Conservation (phyloP, 2,113 vertebrate genomes). For the Ploceus nigricollis region DNA sequence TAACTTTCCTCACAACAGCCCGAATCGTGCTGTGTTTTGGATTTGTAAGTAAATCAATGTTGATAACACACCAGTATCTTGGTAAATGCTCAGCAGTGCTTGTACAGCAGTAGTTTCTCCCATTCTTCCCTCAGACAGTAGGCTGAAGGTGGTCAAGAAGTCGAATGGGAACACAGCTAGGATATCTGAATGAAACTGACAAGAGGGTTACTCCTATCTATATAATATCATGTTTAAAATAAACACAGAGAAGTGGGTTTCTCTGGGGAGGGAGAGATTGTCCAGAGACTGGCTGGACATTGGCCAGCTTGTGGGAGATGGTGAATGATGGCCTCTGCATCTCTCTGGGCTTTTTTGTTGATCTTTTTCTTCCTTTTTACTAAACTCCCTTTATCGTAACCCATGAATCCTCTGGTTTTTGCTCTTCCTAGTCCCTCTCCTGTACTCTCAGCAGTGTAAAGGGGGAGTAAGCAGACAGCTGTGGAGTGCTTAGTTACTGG, state of each 20-base stretch:
- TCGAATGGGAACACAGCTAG: not conserved
- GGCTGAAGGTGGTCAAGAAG: not conserved
- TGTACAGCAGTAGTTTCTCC: not conserved
- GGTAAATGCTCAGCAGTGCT: not conserved
- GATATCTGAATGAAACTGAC: not conserved
- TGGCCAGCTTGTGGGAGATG: not conserved
- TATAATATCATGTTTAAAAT: not conserved
- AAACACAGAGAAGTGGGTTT: not conserved
- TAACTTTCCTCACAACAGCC: not conserved
- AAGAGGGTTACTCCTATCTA: not conserved
- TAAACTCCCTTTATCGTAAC: not conserved
- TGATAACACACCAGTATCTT: not conserved
- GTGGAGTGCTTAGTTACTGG: not conserved
- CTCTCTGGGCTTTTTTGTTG: not conserved
- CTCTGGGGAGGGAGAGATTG: not conserved
- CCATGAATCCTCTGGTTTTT: not conserved
- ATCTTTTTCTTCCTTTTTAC: not conserved
- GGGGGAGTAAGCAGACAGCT: fast-evolving
- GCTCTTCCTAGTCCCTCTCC: not conserved
- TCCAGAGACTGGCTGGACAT: not conserved
- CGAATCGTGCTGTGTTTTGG: not conserved
- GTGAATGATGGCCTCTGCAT: not conserved
- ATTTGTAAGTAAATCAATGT: not conserved
- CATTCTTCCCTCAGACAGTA: not conserved
- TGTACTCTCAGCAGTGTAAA: not conserved